Percentiles rank a stretch among this genome's conserved stretches.
phyloP scores from a whole-genome alignment of 2,113 vertebrate genomes.

The Erythrocercus mccallii region DNA sequence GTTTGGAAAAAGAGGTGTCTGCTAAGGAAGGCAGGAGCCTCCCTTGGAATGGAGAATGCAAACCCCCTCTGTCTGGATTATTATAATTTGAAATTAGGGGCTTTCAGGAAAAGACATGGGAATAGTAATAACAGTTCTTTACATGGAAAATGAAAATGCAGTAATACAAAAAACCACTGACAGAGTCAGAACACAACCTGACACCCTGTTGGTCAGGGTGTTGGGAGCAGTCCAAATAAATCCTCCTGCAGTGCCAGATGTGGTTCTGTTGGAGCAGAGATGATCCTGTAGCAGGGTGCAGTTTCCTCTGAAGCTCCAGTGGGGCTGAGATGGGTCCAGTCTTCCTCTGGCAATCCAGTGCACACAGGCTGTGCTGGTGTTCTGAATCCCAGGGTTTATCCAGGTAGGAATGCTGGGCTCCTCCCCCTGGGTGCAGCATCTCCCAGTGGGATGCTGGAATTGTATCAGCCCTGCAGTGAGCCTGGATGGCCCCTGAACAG shows the following conservation, averaged over 20 bases:
- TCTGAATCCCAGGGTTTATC: neutral
- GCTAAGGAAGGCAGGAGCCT: neutral
- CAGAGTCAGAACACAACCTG: neutral
- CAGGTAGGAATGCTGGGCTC: neutral
- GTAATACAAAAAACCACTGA: neutral
- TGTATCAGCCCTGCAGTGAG: neutral
- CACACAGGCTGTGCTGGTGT: too few relatives aligned
- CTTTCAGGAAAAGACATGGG: neutral
- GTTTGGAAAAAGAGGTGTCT: neutral
- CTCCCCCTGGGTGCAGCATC: neutral
- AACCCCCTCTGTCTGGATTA: neutral
- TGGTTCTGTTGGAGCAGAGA: neutral
- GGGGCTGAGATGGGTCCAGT: neutral
- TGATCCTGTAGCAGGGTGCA: neutral
- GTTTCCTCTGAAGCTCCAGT: neutral
- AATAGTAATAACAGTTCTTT: neutral
- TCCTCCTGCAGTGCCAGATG: neutral
- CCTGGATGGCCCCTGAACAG: neutral
- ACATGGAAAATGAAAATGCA: neutral
- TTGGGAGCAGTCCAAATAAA: neutral
- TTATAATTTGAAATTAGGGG: neutral
- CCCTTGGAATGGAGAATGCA: neutral
- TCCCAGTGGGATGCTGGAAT: neutral
- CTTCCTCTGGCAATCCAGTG: neutral
- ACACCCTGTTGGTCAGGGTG: neutral